These are phyloP conservation scores for Latheticus oryzae DNA, from an alignment of 2,888 invertebrate genomes.

Conservation along the genomic window DNA sequence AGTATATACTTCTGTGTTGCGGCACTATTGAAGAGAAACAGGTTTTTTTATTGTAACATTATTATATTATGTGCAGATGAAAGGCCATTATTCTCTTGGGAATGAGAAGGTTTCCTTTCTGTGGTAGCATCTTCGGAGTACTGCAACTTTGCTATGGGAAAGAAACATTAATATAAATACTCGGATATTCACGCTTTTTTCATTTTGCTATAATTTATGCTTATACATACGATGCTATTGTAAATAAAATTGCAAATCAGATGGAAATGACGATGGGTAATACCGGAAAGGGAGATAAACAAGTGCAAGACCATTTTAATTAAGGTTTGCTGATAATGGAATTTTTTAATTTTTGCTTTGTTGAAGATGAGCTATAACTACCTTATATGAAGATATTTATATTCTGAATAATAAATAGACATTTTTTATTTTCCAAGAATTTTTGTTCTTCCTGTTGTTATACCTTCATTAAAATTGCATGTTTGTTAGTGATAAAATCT, in stretches of 20 bases:
- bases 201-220: conserved; percentile 33
- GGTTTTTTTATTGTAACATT: conserved; percentile 53
- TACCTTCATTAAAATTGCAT: too few relatives aligned
- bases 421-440: too few relatives aligned
- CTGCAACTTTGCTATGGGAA: conserved; percentile 31
- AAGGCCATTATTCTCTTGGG: conserved; percentile 53
- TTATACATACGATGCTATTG: conserved; percentile 14
- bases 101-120: conserved; percentile 50
- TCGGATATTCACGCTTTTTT: conserved; percentile 12
- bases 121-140: conserved; percentile 25
- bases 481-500: too few relatives aligned
- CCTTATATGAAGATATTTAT: too few relatives aligned
- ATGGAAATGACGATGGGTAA: conserved; percentile 5
- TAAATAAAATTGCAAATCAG: conserved; percentile 34
- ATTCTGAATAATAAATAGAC: too few relatives aligned
- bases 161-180: conserved; percentile 26
- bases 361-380: too few relatives aligned
- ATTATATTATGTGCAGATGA: conserved; percentile 52
- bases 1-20: conserved; percentile 19
- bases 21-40: conserved; percentile 44
- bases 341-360: too few relatives aligned
- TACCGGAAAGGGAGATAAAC: too few relatives aligned
- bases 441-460: too few relatives aligned
- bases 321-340: too few relatives aligned
- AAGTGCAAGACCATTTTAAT: too few relatives aligned